Conservation (phyloP, 2,797 vertebrate species). For the Rhabdomys pumilio region DNA sequence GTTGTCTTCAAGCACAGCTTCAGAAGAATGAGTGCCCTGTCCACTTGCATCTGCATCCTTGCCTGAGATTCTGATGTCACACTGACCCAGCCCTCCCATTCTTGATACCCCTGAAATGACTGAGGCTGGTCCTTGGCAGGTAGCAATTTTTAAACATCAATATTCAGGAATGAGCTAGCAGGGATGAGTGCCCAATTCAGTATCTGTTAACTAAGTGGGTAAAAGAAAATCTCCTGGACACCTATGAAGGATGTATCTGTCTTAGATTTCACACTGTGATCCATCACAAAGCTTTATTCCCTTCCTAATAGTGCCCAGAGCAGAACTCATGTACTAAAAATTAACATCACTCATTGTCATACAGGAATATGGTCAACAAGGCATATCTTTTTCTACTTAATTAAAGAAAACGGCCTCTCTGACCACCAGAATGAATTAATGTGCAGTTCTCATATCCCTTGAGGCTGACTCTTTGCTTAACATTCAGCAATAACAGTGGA, state of each 20-base stretch:
- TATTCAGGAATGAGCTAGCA: no score
- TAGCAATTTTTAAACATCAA: background rate
- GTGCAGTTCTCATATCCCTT: background rate
- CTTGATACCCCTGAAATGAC: background rate
- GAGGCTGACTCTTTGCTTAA: background rate
- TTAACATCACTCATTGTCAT: constrained; percentile 51
- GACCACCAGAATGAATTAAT: background rate
- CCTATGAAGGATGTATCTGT: background rate
- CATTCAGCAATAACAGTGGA: background rate
- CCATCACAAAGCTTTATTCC: background rate
- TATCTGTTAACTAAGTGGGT: background rate
- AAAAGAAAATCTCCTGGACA: background rate
- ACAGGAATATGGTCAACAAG: constrained; percentile 55
- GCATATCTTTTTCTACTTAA: constrained; percentile 73
- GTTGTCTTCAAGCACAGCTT: background rate
- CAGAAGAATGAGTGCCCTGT: no score
- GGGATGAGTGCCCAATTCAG: background rate
- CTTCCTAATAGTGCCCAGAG: background rate
- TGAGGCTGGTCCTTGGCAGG: background rate
- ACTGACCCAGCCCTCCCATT: background rate
- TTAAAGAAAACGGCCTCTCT: background rate
- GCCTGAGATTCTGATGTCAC: background rate
- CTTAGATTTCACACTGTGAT: background rate
- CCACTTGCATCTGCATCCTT: background rate
- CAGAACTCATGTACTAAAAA: background rate